Evolutionary conservation across 2,113 vertebrate species (phyloP).

Genomic region (Nyctereutes procyonoides): DNA sequence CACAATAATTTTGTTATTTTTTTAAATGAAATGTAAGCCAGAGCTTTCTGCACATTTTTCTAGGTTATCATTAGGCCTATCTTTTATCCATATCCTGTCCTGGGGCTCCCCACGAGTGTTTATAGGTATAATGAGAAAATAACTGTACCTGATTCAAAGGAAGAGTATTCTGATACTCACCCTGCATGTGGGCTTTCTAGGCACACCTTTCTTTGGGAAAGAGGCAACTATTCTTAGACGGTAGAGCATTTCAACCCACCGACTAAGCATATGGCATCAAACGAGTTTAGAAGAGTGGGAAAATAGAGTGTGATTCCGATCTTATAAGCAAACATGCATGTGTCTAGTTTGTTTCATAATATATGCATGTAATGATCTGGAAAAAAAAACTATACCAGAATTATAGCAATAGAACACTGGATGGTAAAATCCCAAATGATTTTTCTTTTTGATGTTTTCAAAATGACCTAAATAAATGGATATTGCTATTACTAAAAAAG

Average conservation of each 20-base stretch:
- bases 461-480: neutral
- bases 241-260: neutral
- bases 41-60: neutral
- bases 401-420: neutral
- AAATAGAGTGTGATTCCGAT: neutral
- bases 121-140: conserved; percentile 4
- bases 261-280: neutral
- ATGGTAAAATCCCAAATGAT: neutral
- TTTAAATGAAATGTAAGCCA: neutral
- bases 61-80: neutral
- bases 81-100: neutral
- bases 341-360: neutral
- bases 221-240: neutral
- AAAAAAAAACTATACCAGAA: neutral
- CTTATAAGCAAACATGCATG: neutral
- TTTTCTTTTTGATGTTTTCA: neutral
- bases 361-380: neutral
- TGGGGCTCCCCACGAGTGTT: neutral
- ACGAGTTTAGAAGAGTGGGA: neutral
- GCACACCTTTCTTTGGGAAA: conserved; percentile 34
- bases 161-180: neutral
- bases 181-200: neutral
- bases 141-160: neutral
- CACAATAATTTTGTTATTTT: conserved; percentile 20
- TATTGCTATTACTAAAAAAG: neutral